Conservation (phyloP, 2,888 invertebrate genomes). For the Trichogramma dendrolimi region DNA sequence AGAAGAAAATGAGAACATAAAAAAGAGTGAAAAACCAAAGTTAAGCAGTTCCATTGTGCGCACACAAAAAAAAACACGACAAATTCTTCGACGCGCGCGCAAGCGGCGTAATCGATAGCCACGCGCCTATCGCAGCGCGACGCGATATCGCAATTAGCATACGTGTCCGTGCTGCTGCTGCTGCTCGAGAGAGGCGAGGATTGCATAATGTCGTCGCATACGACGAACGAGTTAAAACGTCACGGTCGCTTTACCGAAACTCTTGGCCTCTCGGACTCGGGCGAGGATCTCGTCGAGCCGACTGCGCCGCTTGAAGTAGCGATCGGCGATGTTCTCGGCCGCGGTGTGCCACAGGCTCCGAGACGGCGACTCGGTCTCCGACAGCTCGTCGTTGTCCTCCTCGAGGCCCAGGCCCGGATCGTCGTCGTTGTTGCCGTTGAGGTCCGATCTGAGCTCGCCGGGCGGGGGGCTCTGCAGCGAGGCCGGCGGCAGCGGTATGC, state of each 20-base stretch:
- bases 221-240: not conserved
- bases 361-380: constrained; percentile 24
- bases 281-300: constrained; percentile 47
- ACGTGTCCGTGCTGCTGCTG: no score
- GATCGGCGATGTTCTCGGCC: constrained; percentile 39
- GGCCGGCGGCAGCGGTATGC: constrained; percentile 45
- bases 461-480: constrained; percentile 34
- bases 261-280: constrained; percentile 45
- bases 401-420: constrained; percentile 14
- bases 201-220: no score
- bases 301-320: constrained; percentile 45
- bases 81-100: no score
- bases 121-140: no score
- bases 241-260: constrained; percentile 41
- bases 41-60: no score
- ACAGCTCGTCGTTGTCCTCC: constrained; percentile 29
- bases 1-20: no score
- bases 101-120: no score
- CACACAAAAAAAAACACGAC: no score
- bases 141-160: no score
- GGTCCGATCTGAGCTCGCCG: constrained; percentile 37
- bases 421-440: constrained; percentile 34
- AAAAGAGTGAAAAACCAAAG: no score
- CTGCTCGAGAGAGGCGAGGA: no score
- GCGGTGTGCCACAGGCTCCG: constrained; percentile 11